Base-by-base conservation (phyloP, 2,113 vertebrate genomes). In the Ciconia maguari region DNA sequence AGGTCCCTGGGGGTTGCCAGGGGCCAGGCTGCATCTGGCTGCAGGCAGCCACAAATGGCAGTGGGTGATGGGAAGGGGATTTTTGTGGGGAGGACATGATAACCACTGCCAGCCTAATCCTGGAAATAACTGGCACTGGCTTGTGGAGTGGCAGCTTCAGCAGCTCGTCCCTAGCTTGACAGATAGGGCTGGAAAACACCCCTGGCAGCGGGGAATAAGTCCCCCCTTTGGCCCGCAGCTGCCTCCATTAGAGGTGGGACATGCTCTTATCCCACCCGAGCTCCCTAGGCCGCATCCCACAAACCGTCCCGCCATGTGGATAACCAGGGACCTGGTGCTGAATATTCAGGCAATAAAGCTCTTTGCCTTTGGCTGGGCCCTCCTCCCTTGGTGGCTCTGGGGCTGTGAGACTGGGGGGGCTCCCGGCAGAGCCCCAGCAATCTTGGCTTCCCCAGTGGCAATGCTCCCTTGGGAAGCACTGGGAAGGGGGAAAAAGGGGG, bases 391-490 rank as follows among this genome's bases (percentile, higher is more conserved):
- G 13, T 21, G 24, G 57, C 58, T 54, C 26, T 55, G 52, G 30
- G 36, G 24, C 20, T 0, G 1, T 10, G 48, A 38, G 38, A 38
- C 38, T 8, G 21, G 20, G 25, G 42, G 27, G 4, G 29, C 13
- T 80, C 25, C 75, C 3, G 5, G 52, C 22, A 71, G 61, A 57
- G 30, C 22, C 46, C 52, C 2, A 1, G 2, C n/a, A 64, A 58
- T 64, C 30, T 18, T 2, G 2, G 25, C 60, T 8, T 2, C n/a
- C 27, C 20, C 0, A 0, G 12, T 54, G 71, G 18, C 7, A 17
- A 1, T 48, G 20, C 10, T 87, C 2, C 38, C 26, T 34, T 57
- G 75, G 89, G 74, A 87, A 87, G 38, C 6, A 4, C 22, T 7
- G 16, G 83, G 48, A 34, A 44, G 41, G 13, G 38, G 29, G 7